phyloP scores from a whole-genome alignment of 2,797 vertebrate genomes.

The Rhabdomys pumilio region DNA sequence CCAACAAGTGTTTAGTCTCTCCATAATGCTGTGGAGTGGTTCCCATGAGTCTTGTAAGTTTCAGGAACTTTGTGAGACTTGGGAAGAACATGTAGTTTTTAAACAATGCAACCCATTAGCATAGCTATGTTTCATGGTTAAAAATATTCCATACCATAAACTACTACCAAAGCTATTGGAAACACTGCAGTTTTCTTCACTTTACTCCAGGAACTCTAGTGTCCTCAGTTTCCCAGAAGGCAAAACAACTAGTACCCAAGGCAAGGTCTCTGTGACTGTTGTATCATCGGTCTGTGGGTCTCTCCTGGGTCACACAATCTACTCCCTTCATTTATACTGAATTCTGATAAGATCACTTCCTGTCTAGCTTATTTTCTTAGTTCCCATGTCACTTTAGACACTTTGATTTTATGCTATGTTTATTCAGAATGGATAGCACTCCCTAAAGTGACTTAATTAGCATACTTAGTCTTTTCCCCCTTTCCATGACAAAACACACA shows the following conservation, averaged over 20 bases:
- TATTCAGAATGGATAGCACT: not conserved
- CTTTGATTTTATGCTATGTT: not conserved
- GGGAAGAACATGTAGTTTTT: not conserved
- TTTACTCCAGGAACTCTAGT: not conserved
- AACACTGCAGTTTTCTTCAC: not conserved
- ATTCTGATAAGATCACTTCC: not conserved
- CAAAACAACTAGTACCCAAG: not conserved
- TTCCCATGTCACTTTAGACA: not conserved
- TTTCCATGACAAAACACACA: not conserved
- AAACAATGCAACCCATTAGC: too few relatives aligned
- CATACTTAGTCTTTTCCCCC: not conserved
- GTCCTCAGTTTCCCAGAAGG: not conserved
- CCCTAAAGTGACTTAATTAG: not conserved
- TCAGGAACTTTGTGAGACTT: not conserved
- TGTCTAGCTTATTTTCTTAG: not conserved
- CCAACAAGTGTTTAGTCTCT: not conserved
- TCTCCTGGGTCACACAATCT: not conserved
- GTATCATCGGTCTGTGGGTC: accelerated
- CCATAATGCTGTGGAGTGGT: not conserved
- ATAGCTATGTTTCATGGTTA: not conserved
- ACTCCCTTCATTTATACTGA: not conserved
- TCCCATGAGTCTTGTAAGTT: not conserved
- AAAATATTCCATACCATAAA: not conserved
- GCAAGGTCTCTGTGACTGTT: not conserved
- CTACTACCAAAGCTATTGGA: not conserved